Base-by-base conservation (phyloP, 2,888 invertebrate species). In the Anorthoa munda region DNA sequence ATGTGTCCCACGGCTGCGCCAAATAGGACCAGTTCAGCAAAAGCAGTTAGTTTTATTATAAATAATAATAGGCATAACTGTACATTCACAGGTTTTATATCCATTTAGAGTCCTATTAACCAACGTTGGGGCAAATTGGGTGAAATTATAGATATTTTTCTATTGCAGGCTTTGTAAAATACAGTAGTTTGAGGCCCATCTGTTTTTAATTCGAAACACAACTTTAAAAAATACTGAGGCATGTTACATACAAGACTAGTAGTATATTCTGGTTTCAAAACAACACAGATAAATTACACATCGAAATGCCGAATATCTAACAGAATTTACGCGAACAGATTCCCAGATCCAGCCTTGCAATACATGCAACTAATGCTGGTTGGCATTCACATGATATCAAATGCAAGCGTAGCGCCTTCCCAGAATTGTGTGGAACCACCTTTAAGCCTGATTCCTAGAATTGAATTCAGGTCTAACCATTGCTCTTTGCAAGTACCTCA, bases 391-490 rank as follows among this genome's bases (percentile, higher is more conserved):
- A 15, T 17, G 53, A 63, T n/a, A 9, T n/a, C 17, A 7, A 50
- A 0, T 26, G 12, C 48, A 21, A 56, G 9, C 45, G 1, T 23
- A 50, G 4, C 31, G 13, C 3, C 26, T 64, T 21, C 21, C 18
- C 17, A 59, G 21, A 63, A 48, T 21, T 21, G 21, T 45, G 26
- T 21, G 21, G 15, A 2, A 21, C 13, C 9, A 17, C 23, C 2
- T 55, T 21, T 21, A 66, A n/a, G 17, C 3, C 13, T 13, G 4
- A 23, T 51, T 48, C 53, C 13, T 3, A 73, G 46, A 61, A 60
- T 23, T 60, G 9, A 55, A 73, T 73, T 26, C 17, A 76, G 23
- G 31, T 11, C 17, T 46, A 51, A 11, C 12, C 11, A 12, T 18
- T 55, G 18, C 18, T 56, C 55, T 56, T 73, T 48, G n/a, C 9